Percentiles rank a stretch among this genome's conserved stretches.
These are phyloP conservation scores for Tetraneura akinire DNA, from an alignment of 1,140 invertebrate species.

Conservation along the genomic window DNA sequence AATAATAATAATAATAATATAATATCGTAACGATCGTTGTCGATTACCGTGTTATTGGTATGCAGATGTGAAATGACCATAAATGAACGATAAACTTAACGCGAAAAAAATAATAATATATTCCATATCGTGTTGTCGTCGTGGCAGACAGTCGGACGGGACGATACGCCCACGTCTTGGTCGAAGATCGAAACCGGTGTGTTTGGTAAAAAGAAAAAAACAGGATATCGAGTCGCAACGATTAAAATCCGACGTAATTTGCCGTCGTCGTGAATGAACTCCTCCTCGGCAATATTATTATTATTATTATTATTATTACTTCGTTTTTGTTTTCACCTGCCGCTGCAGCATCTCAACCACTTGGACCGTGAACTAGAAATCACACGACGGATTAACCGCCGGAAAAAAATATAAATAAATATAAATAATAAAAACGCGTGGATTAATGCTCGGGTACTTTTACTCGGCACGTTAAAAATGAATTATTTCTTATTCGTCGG, in stretches of 20 bases:
- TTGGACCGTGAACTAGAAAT: not conserved
- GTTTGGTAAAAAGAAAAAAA: not conserved
- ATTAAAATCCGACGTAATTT: no score
- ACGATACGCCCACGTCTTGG: constrained; percentile 11
- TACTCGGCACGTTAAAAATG: no score
- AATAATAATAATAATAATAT: no score
- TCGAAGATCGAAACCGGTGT: not conserved
- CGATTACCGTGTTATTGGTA: no score
- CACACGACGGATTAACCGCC: not conserved
- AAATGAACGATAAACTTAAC: no score
- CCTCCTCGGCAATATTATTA: not conserved
- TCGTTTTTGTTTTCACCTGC: constrained; percentile 23
- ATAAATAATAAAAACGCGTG: no score
- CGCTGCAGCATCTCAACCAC: no score
- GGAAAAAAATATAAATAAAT: no score
- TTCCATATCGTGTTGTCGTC: not conserved
- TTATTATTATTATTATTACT: constrained; percentile 1
- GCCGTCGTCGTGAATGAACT: not conserved
- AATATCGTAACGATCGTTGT: no score
- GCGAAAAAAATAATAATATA: no score
- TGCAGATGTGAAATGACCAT: no score
- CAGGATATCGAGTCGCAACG: not conserved
- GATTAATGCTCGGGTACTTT: no score
- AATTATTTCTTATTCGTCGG: not conserved
- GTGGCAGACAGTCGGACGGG: constrained; percentile 41